phyloP scores from a whole-genome alignment of 2,113 vertebrate genomes.

The Tautogolabrus adspersus region DNA sequence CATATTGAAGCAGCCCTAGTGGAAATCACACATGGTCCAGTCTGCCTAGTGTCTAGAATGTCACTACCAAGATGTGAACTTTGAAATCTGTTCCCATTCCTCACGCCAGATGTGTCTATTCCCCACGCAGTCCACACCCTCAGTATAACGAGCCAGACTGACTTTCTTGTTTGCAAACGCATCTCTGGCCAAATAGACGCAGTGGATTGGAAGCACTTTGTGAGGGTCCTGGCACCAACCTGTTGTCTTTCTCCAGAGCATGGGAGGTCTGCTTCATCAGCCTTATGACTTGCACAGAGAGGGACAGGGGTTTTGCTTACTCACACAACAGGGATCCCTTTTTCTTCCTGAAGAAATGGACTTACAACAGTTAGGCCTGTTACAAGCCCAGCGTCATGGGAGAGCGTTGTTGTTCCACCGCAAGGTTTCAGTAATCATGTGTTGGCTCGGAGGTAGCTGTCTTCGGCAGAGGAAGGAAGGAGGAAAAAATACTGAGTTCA shows the following conservation, averaged over 20 bases:
- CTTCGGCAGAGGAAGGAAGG: slow-evolving; percentile 58
- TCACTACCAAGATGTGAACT: slow-evolving; percentile 72
- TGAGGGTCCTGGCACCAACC: slow-evolving; percentile 66
- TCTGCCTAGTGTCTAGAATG: slow-evolving; percentile 64
- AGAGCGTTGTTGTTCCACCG: slow-evolving; percentile 58
- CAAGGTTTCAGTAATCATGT: slow-evolving; percentile 68
- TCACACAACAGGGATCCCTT: slow-evolving; percentile 62
- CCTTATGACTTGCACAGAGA: slow-evolving; percentile 60
- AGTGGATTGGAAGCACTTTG: slow-evolving; percentile 64
- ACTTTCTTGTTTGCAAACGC: slow-evolving; percentile 76
- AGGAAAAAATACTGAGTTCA: slow-evolving; percentile 79
- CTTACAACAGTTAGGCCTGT: slow-evolving; percentile 34
- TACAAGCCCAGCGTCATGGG: slow-evolving; percentile 52
- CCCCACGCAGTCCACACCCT: slow-evolving; percentile 71
- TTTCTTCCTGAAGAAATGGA: slow-evolving; percentile 21
- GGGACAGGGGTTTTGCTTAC: slow-evolving; percentile 41
- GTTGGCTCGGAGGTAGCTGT: slow-evolving; percentile 73
- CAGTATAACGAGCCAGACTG: slow-evolving; percentile 73
- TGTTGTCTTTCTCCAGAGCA: slow-evolving; percentile 65
- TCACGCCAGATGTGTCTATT: slow-evolving; percentile 72
- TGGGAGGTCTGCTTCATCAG: slow-evolving; percentile 64
- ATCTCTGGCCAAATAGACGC: slow-evolving; percentile 76
- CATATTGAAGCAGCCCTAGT: too few species aligned
- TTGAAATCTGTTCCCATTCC: slow-evolving; percentile 63
- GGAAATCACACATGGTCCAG: slow-evolving; percentile 52